Evolutionary conservation across 2,113 vertebrate species (phyloP), one percentile per base, ranked within the genome.

Genomic region (Nestor notabilis): DNA sequence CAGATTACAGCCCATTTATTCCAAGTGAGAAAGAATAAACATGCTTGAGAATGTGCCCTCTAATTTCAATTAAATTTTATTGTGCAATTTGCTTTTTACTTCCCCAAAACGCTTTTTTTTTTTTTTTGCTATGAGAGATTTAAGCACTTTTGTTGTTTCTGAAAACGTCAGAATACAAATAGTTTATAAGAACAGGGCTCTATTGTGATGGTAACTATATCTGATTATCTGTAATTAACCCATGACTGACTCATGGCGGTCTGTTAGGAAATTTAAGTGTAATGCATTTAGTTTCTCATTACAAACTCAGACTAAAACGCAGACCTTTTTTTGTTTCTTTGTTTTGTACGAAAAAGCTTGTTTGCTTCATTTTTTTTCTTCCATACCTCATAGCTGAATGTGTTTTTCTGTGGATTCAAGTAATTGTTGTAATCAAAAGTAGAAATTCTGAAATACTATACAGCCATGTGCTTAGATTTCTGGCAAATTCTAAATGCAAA

Each of bases 51-150:
- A 92, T 52, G 43, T 80, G 90, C 66, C 83, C 83, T 94, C 89
- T 96, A 90, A 95, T 96, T 96, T 91, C 90, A 95, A 92, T 95
- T 94, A 91, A 80, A 95, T 95, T 94, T 93, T 94, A 93, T 92
- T 95, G 90, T 94, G 83, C 60, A 92, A 81, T 95, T 95, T 81
- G 68, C 85, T 86, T 76, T 93, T 85, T 88, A 65, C 66, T 89
- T 91, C 33, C 55, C 12, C 10, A 41, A 91, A 76, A 37, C 56
- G 44, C 35, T 12, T 80, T 61, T 53, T 44, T 39, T 46, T 60
- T 16, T 14, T 10, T 81, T 56, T 80, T 47, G 4, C 49, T 90
- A 37, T 50, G 46, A 56, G 71, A 87, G 20, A 81, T 83, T 88
- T 64, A 90, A 90, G 46, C 68, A 68, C 27, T 91, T 95, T 70